Percentiles rank a stretch among this genome's conserved stretches.
phyloP scores from a whole-genome alignment of 2,888 invertebrate species.

The Callyntrura sp. region DNA sequence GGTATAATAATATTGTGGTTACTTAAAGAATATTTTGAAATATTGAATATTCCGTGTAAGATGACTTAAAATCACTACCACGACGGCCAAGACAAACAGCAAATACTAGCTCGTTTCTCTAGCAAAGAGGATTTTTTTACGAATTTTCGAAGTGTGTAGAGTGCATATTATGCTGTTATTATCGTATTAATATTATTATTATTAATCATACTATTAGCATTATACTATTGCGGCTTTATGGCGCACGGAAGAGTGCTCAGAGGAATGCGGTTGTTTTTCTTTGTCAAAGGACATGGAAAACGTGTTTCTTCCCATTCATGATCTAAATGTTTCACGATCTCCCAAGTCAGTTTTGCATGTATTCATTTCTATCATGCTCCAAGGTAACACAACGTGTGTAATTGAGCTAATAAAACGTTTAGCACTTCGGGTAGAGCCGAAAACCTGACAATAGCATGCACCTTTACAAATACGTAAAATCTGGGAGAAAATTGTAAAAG shows the following conservation, averaged over 20 bases:
- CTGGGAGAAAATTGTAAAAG: not conserved
- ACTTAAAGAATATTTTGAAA: slow-evolving; percentile 25
- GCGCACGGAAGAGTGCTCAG: slow-evolving; percentile 40
- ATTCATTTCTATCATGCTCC: not conserved
- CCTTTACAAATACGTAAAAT: not conserved
- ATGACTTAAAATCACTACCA: slow-evolving; percentile 22
- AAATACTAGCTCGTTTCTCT: not conserved
- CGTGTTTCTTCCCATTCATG: slow-evolving; percentile 62
- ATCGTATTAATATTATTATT: not conserved
- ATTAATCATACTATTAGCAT: not conserved
- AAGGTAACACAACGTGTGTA: not conserved
- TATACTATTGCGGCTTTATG: slow-evolving; percentile 8
- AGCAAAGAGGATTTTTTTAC: not conserved
- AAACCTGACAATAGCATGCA: slow-evolving; percentile 56
- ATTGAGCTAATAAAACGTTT: slow-evolving; percentile 7
- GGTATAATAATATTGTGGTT: slow-evolving; percentile 6
- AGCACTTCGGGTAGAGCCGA: slow-evolving; percentile 49
- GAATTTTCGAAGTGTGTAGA: slow-evolving; percentile 15
- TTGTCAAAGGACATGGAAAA: slow-evolving; percentile 72
- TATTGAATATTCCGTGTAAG: slow-evolving; percentile 27
- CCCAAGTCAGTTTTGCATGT: too few relatives aligned
- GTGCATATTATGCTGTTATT: not conserved
- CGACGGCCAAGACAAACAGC: not conserved
- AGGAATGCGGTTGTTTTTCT: slow-evolving; percentile 73
- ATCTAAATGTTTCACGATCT: not conserved